Evolutionary conservation across 2,113 vertebrate genomes (phyloP).

Genomic region (Scalopus aquaticus): DNA sequence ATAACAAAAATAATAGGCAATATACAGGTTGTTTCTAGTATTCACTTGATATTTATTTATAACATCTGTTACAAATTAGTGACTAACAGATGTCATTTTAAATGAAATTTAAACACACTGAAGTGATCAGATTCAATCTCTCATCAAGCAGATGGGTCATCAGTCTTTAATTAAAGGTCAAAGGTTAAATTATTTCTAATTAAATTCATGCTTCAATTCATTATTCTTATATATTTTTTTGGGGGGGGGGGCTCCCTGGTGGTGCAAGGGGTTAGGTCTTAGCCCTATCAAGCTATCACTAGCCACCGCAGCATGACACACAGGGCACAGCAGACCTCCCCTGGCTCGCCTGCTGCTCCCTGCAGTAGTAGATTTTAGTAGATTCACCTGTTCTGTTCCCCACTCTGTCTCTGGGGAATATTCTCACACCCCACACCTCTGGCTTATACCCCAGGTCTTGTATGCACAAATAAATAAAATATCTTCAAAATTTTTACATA

Average conservation of each 20-base stretch:
- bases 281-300: too few species aligned
- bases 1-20: neutral
- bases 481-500: neutral
- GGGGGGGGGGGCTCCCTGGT: too few species aligned
- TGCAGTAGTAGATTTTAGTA: too few species aligned
- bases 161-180: neutral
- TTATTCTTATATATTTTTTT: neutral
- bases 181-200: neutral
- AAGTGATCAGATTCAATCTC: neutral
- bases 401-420: too few species aligned
- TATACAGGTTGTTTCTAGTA: neutral
- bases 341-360: too few species aligned
- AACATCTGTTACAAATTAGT: neutral
- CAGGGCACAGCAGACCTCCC: too few species aligned
- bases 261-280: too few species aligned
- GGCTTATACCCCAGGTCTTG: too few species aligned
- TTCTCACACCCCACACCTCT: too few species aligned
- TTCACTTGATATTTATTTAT: neutral
- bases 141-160: neutral
- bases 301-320: too few species aligned
- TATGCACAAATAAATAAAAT: too few species aligned
- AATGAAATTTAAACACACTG: constrained; percentile 8
- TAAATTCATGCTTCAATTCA: neutral
- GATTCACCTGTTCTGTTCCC: too few species aligned
- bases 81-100: neutral